Evolutionary conservation across 2,888 invertebrate genomes (phyloP).

Genomic region (Orchesella flavescens): DNA sequence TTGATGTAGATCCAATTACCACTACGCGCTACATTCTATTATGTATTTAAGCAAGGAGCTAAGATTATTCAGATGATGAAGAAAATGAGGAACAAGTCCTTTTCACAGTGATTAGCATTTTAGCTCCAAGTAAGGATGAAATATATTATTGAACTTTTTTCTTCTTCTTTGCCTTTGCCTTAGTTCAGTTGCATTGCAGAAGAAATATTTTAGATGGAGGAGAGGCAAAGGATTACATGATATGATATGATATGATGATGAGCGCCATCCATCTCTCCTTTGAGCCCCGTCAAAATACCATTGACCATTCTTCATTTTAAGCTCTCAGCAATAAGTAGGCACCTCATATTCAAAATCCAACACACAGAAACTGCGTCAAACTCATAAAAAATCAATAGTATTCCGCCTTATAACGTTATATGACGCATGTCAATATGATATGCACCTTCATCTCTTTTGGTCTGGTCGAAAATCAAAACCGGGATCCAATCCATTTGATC

Average conservation of each 20-base stretch:
- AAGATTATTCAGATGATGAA: constrained; percentile 8
- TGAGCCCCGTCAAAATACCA: constrained; percentile 20
- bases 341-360: no score
- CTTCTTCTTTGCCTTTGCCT: not conserved
- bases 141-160: constrained; percentile 8
- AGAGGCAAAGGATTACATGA: not conserved
- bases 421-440: constrained; percentile 53
- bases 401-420: constrained; percentile 56
- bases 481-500: constrained; percentile 52
- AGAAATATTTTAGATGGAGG: not conserved
- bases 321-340: constrained; percentile 5
- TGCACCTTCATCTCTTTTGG: not conserved
- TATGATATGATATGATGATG: no score
- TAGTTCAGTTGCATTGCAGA: constrained; percentile 5
- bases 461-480: constrained; percentile 30
- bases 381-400: constrained; percentile 22
- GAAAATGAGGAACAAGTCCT: constrained; percentile 5
- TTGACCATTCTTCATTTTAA: constrained; percentile 9
- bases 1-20: constrained; percentile 56
- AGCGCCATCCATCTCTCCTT: constrained; percentile 1
- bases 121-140: constrained; percentile 48
- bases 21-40: not conserved
- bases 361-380: no score
- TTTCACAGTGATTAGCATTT: constrained; percentile 48
- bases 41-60: not conserved